These are phyloP conservation scores for Germaria angustata DNA, from an alignment of 2,888 invertebrate species.

Conservation along the genomic window DNA sequence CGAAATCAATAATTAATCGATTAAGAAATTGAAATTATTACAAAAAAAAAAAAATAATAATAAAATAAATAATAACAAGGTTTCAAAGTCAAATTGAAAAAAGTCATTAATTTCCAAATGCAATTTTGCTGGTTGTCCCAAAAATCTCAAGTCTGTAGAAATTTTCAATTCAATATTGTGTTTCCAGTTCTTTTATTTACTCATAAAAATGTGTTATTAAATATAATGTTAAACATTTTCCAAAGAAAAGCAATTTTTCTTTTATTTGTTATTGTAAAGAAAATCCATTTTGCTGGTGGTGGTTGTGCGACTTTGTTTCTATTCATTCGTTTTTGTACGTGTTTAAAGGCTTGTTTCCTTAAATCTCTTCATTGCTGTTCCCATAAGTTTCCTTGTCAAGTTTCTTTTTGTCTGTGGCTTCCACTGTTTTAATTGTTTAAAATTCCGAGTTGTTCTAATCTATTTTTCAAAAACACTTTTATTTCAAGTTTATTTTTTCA, in stretches of 20 bases:
- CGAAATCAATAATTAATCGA: background rate
- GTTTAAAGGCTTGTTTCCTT: constrained; percentile 33
- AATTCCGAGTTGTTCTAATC: constrained; percentile 34
- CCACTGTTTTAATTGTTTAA: constrained; percentile 9
- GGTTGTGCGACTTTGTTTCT: background rate
- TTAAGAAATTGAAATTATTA: background rate
- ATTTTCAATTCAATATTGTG: background rate
- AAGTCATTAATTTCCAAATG: constrained; percentile 67
- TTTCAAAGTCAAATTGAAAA: no score
- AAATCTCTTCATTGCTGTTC: background rate
- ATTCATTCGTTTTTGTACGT: constrained; percentile 26
- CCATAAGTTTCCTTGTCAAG: background rate
- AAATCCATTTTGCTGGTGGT: background rate
- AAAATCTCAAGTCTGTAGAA: constrained; percentile 66
- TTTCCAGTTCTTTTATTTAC: background rate
- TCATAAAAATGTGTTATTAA: constrained; percentile 7
- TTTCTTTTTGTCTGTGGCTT: background rate
- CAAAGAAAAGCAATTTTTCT: constrained; percentile 1
- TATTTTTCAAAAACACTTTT: constrained; percentile 7
- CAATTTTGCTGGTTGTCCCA: constrained; percentile 77
- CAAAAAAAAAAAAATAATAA: background rate
- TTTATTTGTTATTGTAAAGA: background rate
- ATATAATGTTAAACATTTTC: background rate
- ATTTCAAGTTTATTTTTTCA: background rate
- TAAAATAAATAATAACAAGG: background rate